phyloP scores from a whole-genome alignment of 2,888 invertebrate genomes.

The Gisinianus flammeolus region DNA sequence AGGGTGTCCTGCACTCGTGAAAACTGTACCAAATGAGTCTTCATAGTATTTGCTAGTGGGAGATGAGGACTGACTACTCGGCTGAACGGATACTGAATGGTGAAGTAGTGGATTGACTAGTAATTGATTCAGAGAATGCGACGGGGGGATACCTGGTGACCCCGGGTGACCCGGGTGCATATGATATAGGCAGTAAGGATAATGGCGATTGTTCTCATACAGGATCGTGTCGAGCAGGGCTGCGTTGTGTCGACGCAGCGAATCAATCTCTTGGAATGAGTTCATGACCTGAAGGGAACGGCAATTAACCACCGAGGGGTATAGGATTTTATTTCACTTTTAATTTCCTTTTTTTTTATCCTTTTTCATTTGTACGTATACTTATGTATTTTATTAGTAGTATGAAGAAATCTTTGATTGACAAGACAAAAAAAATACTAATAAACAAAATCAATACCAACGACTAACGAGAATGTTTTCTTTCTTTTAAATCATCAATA shows the following conservation, averaged over 20 bases:
- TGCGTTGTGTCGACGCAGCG: conserved; percentile 57
- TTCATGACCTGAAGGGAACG: conserved; percentile 16
- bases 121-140: conserved; percentile 33
- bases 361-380: too few species aligned
- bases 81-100: conserved; percentile 5
- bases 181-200: conserved; percentile 32
- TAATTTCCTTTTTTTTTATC: background rate
- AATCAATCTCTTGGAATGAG: conserved; percentile 60
- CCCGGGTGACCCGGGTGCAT: conserved; percentile 3
- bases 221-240: conserved; percentile 54
- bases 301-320: background rate
- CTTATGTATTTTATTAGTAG: background rate
- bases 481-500: too few species aligned
- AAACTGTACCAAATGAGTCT: conserved; percentile 30
- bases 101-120: conserved; percentile 36
- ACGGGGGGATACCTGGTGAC: conserved; percentile 1
- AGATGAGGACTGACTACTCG: conserved; percentile 34
- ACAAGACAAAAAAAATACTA: background rate
- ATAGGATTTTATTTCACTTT: background rate
- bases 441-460: background rate
- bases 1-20: conserved; percentile 47
- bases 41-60: conserved; percentile 42
- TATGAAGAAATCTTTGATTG: background rate
- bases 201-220: conserved; percentile 51
- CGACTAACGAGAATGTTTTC: too few species aligned